These are phyloP conservation scores for Cyclophora albipunctata DNA, from an alignment of 2,888 invertebrate species.

Conservation along the genomic window DNA sequence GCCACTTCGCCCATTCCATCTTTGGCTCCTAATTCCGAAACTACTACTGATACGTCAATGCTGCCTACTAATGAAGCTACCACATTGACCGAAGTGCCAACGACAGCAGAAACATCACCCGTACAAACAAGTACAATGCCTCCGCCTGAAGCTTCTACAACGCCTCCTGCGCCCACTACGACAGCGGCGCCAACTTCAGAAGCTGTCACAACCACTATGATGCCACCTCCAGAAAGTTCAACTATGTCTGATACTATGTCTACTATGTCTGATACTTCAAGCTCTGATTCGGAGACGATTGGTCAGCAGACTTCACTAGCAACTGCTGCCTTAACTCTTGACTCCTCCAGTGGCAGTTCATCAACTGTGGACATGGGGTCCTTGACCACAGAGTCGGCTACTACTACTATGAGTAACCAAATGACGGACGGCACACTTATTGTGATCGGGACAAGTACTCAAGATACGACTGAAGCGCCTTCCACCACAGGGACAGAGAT, in stretches of 20 bases:
- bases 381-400: slow-evolving; percentile 2
- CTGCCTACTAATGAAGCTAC: neutral
- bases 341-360: slow-evolving; percentile 26
- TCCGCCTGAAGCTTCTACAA: slow-evolving; percentile 1
- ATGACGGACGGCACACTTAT: slow-evolving; percentile 3
- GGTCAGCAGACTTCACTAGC: slow-evolving; percentile 23
- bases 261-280: slow-evolving; percentile 9
- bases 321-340: slow-evolving; percentile 28
- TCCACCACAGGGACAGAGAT: slow-evolving; percentile 19
- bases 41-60: slow-evolving; percentile 8
- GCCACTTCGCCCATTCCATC: slow-evolving; percentile 34
- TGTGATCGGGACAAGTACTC: slow-evolving; percentile 10
- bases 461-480: slow-evolving; percentile 9
- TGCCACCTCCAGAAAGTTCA: slow-evolving; percentile 7
- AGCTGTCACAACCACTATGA: slow-evolving; percentile 9
- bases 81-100: neutral
- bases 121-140: slow-evolving; percentile 2
- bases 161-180: neutral
- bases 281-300: slow-evolving; percentile 22
- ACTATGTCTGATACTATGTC: slow-evolving; percentile 14
- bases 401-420: slow-evolving; percentile 1
- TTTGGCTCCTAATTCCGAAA: slow-evolving; percentile 35
- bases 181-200: slow-evolving; percentile 8
- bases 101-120: neutral
- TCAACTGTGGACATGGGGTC: slow-evolving; percentile 19